A percentile compares a stretch with the other conserved stretches of the same genome.
Conservation (phyloP, 2,113 vertebrate species). For the Cryptotis parvus region DNA sequence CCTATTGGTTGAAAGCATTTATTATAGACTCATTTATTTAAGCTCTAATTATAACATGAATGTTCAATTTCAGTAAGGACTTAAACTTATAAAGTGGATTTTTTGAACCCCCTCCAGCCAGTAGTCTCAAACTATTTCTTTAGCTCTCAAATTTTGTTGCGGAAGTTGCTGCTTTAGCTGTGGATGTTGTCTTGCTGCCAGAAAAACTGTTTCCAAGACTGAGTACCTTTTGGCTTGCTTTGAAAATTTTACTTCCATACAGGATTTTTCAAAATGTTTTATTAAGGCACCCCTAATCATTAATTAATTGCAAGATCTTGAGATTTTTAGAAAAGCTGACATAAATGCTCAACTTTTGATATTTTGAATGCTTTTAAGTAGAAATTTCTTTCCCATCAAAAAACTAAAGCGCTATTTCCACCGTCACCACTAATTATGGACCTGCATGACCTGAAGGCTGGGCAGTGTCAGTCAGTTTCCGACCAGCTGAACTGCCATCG, state of each 20-base stretch:
- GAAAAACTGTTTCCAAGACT: background rate
- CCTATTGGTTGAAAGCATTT: background rate
- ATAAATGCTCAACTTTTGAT: background rate
- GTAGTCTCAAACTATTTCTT: background rate
- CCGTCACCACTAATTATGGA: background rate
- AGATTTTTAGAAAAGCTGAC: background rate
- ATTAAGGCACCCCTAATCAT: no score
- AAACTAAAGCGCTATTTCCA: background rate
- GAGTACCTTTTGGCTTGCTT: background rate
- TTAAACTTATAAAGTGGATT: background rate
- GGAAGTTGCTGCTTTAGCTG: background rate
- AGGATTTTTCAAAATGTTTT: background rate
- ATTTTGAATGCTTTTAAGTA: background rate
- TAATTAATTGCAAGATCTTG: background rate
- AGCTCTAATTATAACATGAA: background rate
- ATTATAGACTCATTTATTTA: background rate
- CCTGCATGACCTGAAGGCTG: accelerated
- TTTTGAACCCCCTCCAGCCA: background rate
- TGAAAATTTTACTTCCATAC: background rate
- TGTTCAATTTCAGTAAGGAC: background rate
- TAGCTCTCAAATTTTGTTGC: background rate
- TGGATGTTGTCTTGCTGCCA: background rate
- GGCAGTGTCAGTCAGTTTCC: background rate
- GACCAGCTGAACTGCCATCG: background rate
- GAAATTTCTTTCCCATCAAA: background rate